Percentiles rank a stretch among this genome's conserved stretches.
phyloP scores from a whole-genome alignment of 1,140 invertebrate species.

The Riptortus pedestris region DNA sequence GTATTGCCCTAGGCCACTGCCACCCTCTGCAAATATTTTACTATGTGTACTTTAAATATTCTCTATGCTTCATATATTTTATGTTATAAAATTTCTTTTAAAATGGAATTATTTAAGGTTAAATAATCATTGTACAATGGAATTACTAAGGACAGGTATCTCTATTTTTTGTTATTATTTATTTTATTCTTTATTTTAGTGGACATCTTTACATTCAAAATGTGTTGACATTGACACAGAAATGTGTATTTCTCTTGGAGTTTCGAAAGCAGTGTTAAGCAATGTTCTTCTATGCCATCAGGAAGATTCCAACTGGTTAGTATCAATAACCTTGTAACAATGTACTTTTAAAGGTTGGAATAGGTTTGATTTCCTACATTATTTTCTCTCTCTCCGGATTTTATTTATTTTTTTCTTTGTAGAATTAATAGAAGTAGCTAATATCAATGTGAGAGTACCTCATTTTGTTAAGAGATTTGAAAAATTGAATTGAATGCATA shows the following conservation, averaged over 20 bases:
- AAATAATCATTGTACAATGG: no score
- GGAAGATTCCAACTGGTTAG: constrained; percentile 85
- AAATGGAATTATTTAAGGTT: neutral
- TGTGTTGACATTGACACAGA: constrained; percentile 61
- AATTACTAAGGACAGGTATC: no score
- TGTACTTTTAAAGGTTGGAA: neutral
- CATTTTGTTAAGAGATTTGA: neutral
- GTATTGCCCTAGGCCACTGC: no score
- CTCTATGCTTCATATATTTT: neutral
- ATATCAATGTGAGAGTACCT: neutral
- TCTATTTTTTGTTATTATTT: no score
- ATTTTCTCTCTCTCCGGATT: no score
- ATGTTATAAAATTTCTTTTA: neutral
- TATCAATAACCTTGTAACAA: no score
- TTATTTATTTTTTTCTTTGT: no score
- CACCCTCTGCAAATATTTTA: no score
- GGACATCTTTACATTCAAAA: constrained; percentile 44
- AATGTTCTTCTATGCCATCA: constrained; percentile 98
- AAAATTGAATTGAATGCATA: no score
- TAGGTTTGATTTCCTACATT: no score
- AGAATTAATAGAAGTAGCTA: neutral
- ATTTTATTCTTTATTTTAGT: constrained; percentile 25
- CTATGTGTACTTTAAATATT: no score
- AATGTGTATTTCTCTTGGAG: constrained; percentile 58
- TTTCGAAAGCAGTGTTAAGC: constrained; percentile 88